Evolutionary conservation across 2,113 vertebrate genomes (phyloP).

Genomic region (Rissa tridactyla): DNA sequence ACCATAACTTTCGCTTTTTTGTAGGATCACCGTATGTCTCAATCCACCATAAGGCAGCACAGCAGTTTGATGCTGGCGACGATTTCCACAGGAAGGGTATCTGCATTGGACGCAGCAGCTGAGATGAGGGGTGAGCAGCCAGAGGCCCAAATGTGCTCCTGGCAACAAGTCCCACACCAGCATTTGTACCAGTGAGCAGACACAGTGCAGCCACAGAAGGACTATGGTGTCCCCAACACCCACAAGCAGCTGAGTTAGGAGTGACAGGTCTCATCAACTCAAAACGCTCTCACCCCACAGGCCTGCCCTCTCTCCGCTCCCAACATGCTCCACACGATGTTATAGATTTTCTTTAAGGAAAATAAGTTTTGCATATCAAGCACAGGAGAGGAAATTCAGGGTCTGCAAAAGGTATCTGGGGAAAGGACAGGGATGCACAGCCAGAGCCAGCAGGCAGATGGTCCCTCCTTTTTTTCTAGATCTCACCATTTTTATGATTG

Average conservation of each 20-base stretch:
- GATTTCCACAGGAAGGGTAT: background rate
- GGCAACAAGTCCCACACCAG: background rate
- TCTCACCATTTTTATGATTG: background rate
- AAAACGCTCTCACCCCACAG: background rate
- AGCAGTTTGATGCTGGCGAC: background rate
- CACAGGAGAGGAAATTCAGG: background rate
- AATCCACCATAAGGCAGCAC: background rate
- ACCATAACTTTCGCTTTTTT: background rate
- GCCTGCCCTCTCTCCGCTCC: background rate
- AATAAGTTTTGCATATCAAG: background rate
- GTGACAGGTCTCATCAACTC: background rate
- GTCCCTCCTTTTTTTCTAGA: background rate
- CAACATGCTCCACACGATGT: accelerated
- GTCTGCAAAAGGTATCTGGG: background rate
- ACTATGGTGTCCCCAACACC: background rate
- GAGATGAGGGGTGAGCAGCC: background rate
- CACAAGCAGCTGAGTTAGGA: background rate
- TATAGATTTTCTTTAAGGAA: background rate
- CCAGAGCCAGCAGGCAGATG: background rate
- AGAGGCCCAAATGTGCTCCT: accelerated
- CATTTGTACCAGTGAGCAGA: background rate
- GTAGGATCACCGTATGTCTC: accelerated
- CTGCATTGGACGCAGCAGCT: background rate
- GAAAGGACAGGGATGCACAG: background rate
- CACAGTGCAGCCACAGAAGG: accelerated